These are phyloP conservation scores for Aulostomus chinensis DNA, from an alignment of 2,797 vertebrate species.

Conservation along the genomic window DNA sequence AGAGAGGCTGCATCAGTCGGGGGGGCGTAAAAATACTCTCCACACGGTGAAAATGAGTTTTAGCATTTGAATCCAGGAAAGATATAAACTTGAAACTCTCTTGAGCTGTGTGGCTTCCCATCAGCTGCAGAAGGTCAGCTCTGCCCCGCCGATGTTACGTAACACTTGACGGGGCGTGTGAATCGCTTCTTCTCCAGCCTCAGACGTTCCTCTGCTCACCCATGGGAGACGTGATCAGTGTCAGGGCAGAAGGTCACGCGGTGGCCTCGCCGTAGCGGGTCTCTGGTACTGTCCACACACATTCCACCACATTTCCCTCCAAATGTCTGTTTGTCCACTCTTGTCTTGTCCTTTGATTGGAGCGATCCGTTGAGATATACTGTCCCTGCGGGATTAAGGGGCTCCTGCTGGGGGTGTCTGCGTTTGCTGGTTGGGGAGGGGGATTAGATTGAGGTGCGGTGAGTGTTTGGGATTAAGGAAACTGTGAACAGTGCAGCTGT, in stretches of 20 bases:
- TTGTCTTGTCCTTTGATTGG: too few species aligned
- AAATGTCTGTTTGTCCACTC: not conserved
- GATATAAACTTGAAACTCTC: not conserved
- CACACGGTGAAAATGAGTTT: too few species aligned
- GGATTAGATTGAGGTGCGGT: conserved; percentile 28
- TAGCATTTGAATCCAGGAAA: conserved; percentile 1
- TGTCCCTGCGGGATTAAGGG: conserved; percentile 28
- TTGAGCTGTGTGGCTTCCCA: not conserved
- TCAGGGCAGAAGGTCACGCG: too few species aligned
- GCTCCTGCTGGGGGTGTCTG: conserved; percentile 20
- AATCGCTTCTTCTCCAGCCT: conserved; percentile 52
- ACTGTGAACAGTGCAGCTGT: conserved; percentile 62
- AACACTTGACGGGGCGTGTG: conserved; percentile 64
- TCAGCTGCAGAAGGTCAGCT: conserved; percentile 11
- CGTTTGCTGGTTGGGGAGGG: conserved; percentile 11
- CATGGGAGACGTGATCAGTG: conserved; percentile 15
- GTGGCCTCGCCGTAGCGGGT: too few species aligned
- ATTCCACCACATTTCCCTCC: too few species aligned
- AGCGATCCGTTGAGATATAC: too few species aligned
- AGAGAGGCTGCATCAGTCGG: conserved; percentile 1
- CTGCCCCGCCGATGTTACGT: conserved; percentile 53
- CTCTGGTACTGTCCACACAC: too few species aligned
- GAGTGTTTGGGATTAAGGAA: conserved; percentile 51
- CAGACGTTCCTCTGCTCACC: conserved; percentile 23
- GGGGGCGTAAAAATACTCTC: too few species aligned